Evolutionary conservation across 2,113 vertebrate species (phyloP), one percentile per base, ranked within the genome.

Genomic region (Cephalopholis sonnerati): DNA sequence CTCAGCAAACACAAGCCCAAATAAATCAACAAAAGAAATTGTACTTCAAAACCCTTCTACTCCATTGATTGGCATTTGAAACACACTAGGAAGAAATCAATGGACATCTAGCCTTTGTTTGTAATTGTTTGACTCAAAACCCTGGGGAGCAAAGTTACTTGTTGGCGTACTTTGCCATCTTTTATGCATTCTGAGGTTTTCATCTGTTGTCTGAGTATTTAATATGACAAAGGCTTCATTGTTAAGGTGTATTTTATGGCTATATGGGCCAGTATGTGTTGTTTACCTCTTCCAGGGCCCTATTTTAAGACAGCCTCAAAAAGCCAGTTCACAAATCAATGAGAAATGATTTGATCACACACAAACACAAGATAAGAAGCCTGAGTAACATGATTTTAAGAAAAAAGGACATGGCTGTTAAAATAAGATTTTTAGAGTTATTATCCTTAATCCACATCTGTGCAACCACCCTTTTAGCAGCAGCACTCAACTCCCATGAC

Each of bases 61-160:
- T 65, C 36, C 59, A 88, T 84, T 76, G 83, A 87, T 82, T 86
- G 71, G 32, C 86, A 88, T 91, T 88, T 88, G 63, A 76, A 84
- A 77, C 74, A 65, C 84, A 57, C 77, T 51, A 44, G 83, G 73
- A 69, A 44, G 51, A 66, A 91, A 86, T 91, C 86, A 74, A 88
- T 87, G 75, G 75, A 86, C 62, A 84, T 70, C 77, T 77, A 77
- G 71, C 66, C 62, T 81, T 86, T 72, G 64, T 77, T 77, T 77
- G 67, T 65, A 74, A 77, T 70, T 79, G 36, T 89, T 66, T 79
- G 77, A 85, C 39, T 75, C 20, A 66, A 74, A 81, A 74, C 73
- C 67, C 81, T 27, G 1, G 51, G 44, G 59, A 72, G 44, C 5
- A 58, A 70, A 79, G 55, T 76, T 75, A 66, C 67, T 71, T 76